Percentiles rank a stretch among this genome's conserved stretches.
Evolutionary conservation across 2,113 vertebrate genomes (phyloP).

Genomic region (Ptychochromis oligacanthus): DNA sequence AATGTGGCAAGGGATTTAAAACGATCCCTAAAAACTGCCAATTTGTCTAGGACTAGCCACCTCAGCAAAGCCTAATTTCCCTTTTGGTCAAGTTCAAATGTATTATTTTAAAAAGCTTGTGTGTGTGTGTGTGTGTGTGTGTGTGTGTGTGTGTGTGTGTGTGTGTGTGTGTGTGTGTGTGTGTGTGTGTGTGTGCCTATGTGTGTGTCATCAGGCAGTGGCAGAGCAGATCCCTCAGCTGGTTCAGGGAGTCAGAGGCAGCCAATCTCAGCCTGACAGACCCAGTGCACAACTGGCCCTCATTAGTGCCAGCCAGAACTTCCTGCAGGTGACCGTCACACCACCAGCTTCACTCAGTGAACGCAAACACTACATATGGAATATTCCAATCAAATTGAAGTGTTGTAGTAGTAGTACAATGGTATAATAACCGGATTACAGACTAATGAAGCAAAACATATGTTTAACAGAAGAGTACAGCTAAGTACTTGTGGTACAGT

Average conservation of each 20-base stretch:
- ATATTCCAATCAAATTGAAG: too few species aligned
- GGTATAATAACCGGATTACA: background rate
- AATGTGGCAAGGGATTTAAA: too few species aligned
- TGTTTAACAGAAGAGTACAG: background rate
- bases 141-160: background rate
- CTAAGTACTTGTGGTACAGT: background rate
- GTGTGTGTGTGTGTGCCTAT: background rate
- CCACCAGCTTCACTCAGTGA: background rate
- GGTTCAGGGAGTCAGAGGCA: conserved; percentile 94
- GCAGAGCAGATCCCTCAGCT: conserved; percentile 96
- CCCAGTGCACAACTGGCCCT: conserved; percentile 95
- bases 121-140: background rate
- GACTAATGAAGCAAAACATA: background rate
- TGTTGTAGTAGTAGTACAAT: too few species aligned
- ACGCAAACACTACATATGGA: too few species aligned
- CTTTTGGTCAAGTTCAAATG: background rate
- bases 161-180: background rate
- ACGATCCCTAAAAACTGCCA: too few species aligned
- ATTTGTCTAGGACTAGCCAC: background rate
- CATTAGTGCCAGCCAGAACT: conserved; percentile 95
- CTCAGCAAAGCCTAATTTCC: background rate
- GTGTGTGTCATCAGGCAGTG: conserved; percentile 83
- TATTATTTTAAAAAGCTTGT: background rate
- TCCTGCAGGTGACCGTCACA: conserved; percentile 87
- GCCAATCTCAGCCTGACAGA: conserved; percentile 94